Evolutionary conservation across 2,113 vertebrate species (phyloP), one percentile per base, ranked within the genome.

Genomic region (Gnathonemus echidnorhynchus): DNA sequence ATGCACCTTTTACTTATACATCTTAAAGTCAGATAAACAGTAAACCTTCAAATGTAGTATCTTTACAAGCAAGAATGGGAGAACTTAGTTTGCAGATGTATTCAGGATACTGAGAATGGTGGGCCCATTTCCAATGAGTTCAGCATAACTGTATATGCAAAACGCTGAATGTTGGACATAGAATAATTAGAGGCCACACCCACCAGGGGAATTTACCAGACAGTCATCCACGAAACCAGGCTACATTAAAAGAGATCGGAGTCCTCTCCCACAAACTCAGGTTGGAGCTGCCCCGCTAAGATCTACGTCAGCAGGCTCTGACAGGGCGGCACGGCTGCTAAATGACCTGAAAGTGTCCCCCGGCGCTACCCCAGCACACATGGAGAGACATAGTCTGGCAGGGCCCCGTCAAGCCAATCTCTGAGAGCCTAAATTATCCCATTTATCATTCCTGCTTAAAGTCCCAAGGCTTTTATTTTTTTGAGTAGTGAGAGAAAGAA

Each of bases 231-330:
- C 50, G 45, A 90, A 92, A 92, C 91, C 92, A 89, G 90, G 92
- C 50, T 48, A n/a, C 91, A 88, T 88, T 86, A 90, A 87, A 52
- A 6, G 46, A 46, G 87, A 87, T 90, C 89, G 92, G 92, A 92
- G 90, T 86, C 87, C 89, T 91, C 93, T 90, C 17, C 90, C 10
- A 90, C 91, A 92, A 92, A 90, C 53, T 89, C 91, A 91, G 93
- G 93, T 94, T 94, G 92, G 93, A 89, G 93, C 93, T 94, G 93
- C 94, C 93, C 93, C 92, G 94, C 93, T 90, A 90, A 17, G 86
- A 87, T 90, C 92, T 93, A 92, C 27, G 31, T 93, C 91, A 93
- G 93, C 93, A 91, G 52, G 13, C 91, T 90, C 50, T 92, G 93
- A 92, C 90, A 93, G 85, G 92, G 91, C 90, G 58, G 87, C 90